Evolutionary conservation across 2,113 vertebrate genomes (phyloP).

Genomic region (Passerina amoena): DNA sequence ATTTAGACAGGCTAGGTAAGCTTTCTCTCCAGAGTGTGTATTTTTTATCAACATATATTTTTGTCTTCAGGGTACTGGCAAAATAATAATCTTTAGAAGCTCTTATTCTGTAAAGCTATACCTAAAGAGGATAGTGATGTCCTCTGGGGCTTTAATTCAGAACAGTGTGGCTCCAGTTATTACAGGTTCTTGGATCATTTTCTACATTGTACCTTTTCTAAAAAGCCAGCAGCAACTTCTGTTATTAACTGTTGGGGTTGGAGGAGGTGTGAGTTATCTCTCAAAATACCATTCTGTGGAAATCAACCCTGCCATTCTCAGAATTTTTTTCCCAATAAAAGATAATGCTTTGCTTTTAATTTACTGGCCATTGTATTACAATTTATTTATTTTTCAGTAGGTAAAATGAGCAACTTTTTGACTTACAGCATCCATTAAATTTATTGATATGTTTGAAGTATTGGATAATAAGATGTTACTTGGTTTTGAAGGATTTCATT

Average conservation of each 20-base stretch:
- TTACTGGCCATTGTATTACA: not conserved
- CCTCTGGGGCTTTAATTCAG: not conserved
- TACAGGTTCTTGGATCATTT: not conserved
- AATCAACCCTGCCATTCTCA: not conserved
- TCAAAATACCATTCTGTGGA: not conserved
- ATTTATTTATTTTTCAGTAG: not conserved
- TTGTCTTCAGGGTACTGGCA: not conserved
- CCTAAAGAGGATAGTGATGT: not conserved
- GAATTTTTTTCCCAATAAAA: not conserved
- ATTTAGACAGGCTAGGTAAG: not conserved
- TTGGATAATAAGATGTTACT: not conserved
- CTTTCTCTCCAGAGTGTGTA: not conserved
- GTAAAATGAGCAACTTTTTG: not conserved
- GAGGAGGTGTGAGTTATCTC: not conserved
- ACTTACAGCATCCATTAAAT: not conserved
- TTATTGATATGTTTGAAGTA: not conserved
- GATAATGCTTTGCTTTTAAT: not conserved
- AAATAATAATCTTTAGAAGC: not conserved
- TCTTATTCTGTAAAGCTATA: not conserved
- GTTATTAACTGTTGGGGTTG: not conserved
- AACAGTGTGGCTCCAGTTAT: not conserved
- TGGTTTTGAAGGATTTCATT: not conserved
- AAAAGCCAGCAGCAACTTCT: not conserved
- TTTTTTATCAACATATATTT: not conserved
- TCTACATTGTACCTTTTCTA: not conserved